These are phyloP conservation scores for Crenichthys baileyi DNA, from an alignment of 2,797 vertebrate species.

Conservation along the genomic window DNA sequence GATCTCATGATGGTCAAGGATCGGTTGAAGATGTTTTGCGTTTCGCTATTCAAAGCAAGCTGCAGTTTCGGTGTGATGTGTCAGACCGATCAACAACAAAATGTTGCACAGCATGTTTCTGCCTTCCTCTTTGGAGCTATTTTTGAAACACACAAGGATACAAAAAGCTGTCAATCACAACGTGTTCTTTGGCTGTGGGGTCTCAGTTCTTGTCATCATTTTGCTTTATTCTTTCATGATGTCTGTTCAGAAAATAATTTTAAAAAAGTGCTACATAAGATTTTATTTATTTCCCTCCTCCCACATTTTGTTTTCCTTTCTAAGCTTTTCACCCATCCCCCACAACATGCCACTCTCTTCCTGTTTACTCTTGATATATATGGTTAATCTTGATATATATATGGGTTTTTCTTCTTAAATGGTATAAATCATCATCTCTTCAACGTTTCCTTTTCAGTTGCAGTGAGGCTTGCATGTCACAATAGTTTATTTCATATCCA, in stretches of 20 bases:
- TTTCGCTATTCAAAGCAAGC: constrained; percentile 25
- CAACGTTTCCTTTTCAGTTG: not conserved
- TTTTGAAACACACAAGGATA: constrained; percentile 44
- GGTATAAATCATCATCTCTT: not conserved
- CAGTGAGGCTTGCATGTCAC: not conserved
- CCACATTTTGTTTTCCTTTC: constrained; percentile 20
- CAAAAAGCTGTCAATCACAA: constrained; percentile 31
- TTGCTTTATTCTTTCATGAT: not conserved
- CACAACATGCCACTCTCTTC: constrained; percentile 74
- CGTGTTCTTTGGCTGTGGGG: not conserved
- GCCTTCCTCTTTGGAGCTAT: constrained; percentile 54
- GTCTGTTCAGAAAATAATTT: not conserved
- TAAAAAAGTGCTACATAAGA: not conserved
- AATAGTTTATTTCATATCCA: not conserved
- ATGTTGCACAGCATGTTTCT: constrained; percentile 45
- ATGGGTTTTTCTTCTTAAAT: constrained; percentile 35
- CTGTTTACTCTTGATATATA: constrained; percentile 84
- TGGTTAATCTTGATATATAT: no score
- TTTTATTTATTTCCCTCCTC: constrained; percentile 18
- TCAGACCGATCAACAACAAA: constrained; percentile 41
- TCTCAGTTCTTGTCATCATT: constrained; percentile 20
- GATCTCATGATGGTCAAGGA: constrained; percentile 32
- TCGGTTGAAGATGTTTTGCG: constrained; percentile 11
- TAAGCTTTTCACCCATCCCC: constrained; percentile 57
- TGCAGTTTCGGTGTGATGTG: constrained; percentile 33